Percentiles rank a stretch among this genome's conserved stretches.
Evolutionary conservation across 2,797 vertebrate genomes (phyloP).

Genomic region (Lophotriccus pileatus): DNA sequence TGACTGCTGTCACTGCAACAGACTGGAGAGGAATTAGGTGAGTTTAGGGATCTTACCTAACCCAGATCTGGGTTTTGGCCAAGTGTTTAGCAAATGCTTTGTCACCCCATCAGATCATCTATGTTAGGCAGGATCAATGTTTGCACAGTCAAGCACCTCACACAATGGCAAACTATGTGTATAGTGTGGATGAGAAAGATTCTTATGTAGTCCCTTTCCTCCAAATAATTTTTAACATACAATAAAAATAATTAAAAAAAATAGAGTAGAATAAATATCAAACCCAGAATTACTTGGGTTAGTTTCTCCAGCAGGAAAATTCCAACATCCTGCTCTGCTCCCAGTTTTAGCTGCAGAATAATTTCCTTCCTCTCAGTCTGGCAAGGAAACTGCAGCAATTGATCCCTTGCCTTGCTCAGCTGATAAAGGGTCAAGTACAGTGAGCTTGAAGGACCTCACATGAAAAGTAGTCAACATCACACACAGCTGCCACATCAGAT

Average conservation of each 20-base stretch:
- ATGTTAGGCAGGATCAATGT: neutral
- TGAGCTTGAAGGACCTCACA: neutral
- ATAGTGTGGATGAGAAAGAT: neutral
- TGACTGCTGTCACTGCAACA: neutral
- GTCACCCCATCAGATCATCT: neutral
- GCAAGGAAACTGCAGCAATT: neutral
- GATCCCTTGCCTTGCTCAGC: neutral
- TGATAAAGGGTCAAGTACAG: neutral
- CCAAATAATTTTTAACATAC: neutral
- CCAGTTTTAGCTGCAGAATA: neutral
- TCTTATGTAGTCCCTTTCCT: neutral
- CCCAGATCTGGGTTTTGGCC: neutral
- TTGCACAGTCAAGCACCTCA: neutral
- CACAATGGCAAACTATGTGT: neutral
- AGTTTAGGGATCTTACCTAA: neutral
- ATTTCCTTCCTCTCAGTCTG: neutral
- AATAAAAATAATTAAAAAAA: neutral
- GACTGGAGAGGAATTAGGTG: neutral
- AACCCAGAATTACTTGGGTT: neutral
- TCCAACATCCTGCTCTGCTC: neutral
- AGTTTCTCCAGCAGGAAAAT: neutral
- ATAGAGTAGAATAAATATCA: rapidly evolving
- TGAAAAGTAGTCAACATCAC: neutral
- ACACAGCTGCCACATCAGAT: neutral
- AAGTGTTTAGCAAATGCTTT: neutral